Base-by-base conservation (phyloP, 2,797 vertebrate species). In the Hoplostethus mediterraneus region DNA sequence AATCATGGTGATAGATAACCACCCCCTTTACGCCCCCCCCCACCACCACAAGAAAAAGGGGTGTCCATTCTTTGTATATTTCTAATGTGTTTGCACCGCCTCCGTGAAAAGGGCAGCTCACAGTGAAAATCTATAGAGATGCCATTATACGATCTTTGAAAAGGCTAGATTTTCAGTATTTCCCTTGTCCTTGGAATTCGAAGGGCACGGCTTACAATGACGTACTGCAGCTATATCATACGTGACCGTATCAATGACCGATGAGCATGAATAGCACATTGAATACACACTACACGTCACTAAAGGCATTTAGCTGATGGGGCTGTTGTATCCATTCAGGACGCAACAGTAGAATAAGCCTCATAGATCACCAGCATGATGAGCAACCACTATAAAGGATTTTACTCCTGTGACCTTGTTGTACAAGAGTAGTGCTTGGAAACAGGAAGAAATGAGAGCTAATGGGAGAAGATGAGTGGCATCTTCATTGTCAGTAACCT, bases 131-230 rank as follows among this genome's bases (percentile, higher is more conserved):
- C 36, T 70, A 45, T 82, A 84, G 79, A 47, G 33, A 3, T 0
- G 7, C 68, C 61, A 65, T 75, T 82, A 62, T 51, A 64, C 62
- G 74, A 44, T 67, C 40, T 5, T 47, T 71, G 73, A 79, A 84
- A 76, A 57, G 6, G 53, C 60, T 74, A 63, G 33, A 53, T 81
- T 84, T 82, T 79, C 68, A 77, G 64, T 71, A 70, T 63, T 57
- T 54, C 3, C 48, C 5, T 0, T 36, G 79, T 78, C 81, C 83
- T 86, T 79, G 63, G 52, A 68, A 60, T 68, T 77, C 71, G 79
- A 88, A 90, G 75, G 77, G 45, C 77, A 81, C 55, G 12, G 17
- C 51, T 11, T 53, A 21, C 33, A 33, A 33, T 21, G 21, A 6
- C 5, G 33, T 33, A 3, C 6, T 53, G 42, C 42, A 33, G 53